Evolutionary conservation across 2,113 vertebrate genomes (phyloP), one percentile per base, ranked within the genome.

Genomic region (Holacanthus passer): DNA sequence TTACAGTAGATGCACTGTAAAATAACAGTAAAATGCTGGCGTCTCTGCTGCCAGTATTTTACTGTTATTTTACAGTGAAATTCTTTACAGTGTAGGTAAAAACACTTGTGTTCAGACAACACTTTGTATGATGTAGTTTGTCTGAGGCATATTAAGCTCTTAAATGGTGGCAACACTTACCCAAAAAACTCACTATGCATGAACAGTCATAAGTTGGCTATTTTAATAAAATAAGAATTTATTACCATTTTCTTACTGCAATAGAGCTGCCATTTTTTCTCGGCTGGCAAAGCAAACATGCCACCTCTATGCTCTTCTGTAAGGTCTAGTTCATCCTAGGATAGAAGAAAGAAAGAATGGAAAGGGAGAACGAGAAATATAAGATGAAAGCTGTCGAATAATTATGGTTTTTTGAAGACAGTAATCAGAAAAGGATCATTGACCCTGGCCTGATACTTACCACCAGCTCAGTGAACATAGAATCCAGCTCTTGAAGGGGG

Each of bases 201-300:
- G n/a, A 7, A 58, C 2, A 39, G 17, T 16, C 16, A 29, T 43
- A 35, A 8, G 6, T 2, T 68, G 22, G 20, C 27, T 60, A 50
- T 14, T 56, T 4, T 27, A 39, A 24, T 53, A 24, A 12, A 53
- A 6, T 60, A 5, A 3, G 17, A 32, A 3, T 70, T 48, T 72
- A 95, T 95, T 88, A 98, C 97, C 91, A 96, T 96, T 86, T 97
- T 98, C 93, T 98, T 98, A 93, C 96, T 97, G 85, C 97, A 98
- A 91, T 98, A 99, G 88, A 99, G 96, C 86, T 98, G 96, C 98
- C 97, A 99, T 91, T 99, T 99, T 89, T 99, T 99, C 93, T 99
- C 96, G 0, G 96, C 96, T 0, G 98, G 96, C 84, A 99, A 95
- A 12, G 96, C 96, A 67, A 99, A 98, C 97, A 99, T 99, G 88